These are phyloP conservation scores for Donacobius atricapilla DNA, from an alignment of 2,113 vertebrate species.

Conservation along the genomic window DNA sequence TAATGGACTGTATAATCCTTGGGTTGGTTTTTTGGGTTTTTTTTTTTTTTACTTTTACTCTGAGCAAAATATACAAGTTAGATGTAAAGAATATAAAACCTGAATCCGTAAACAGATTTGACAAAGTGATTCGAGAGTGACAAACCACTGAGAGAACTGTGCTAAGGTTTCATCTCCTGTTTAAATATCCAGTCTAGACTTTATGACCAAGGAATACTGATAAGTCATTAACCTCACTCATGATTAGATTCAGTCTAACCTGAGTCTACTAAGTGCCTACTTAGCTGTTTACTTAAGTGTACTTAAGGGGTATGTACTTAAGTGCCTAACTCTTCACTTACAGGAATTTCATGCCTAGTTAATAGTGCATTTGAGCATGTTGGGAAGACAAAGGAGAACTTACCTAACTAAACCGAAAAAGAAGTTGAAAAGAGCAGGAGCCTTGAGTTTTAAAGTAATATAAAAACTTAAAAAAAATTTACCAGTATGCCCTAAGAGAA, in stretches of 20 bases:
- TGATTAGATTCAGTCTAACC: slow-evolving; percentile 1
- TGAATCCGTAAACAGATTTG: neutral
- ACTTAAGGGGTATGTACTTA: neutral
- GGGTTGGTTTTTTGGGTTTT: neutral
- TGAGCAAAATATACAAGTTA: slow-evolving; percentile 14
- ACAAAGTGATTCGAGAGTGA: neutral
- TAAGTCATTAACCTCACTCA: neutral
- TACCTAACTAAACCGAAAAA: neutral
- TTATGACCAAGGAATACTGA: neutral
- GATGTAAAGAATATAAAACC: neutral
- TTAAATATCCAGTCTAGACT: neutral
- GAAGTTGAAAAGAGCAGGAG: neutral
- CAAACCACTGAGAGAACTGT: neutral
- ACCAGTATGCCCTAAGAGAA: neutral
- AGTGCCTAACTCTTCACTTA: slow-evolving; percentile 15
- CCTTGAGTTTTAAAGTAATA: neutral
- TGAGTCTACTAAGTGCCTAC: slow-evolving; percentile 48
- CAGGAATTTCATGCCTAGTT: neutral
- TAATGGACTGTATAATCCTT: slow-evolving; percentile 21
- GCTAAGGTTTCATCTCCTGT: neutral
- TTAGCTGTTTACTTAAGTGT: neutral
- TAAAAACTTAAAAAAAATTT: neutral
- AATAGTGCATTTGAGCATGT: neutral
- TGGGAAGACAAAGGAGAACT: neutral
- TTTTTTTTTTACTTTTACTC: neutral